Percentiles rank a stretch among this genome's conserved stretches.
Conservation (phyloP, 2,888 invertebrate genomes). For the Calameuta idolon region DNA sequence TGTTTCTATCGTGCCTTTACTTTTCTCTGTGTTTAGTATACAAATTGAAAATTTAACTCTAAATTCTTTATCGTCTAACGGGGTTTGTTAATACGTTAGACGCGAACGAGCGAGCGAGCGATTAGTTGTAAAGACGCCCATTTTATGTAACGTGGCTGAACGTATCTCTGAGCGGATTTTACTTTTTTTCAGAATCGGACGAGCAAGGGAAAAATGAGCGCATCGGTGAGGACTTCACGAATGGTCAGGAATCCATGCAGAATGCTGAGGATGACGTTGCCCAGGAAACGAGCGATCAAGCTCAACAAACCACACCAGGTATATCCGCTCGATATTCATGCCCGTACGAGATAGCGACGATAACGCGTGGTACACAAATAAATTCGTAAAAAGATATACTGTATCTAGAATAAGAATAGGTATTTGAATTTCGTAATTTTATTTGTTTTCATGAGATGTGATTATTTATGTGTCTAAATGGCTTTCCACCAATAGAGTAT, state of each 20-base stretch:
- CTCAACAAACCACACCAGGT: slow-evolving; percentile 58
- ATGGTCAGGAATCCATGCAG: slow-evolving; percentile 13
- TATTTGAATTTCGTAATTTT: background rate
- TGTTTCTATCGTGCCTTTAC: background rate
- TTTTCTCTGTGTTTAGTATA: background rate
- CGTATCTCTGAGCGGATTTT: background rate
- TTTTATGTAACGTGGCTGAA: background rate
- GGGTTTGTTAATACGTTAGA: background rate
- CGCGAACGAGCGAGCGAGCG: background rate
- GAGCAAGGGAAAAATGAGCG: slow-evolving; percentile 16
- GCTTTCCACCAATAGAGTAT: background rate
- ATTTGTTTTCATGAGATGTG: background rate
- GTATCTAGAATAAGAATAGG: background rate
- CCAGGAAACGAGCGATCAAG: slow-evolving; percentile 53
- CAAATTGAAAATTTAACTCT: background rate
- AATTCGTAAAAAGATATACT: background rate
- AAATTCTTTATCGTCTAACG: background rate
- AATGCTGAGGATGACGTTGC: slow-evolving; percentile 37
- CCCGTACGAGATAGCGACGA: background rate
- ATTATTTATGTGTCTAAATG: background rate
- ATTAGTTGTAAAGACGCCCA: background rate
- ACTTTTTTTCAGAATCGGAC: slow-evolving; percentile 20
- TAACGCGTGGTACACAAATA: background rate
- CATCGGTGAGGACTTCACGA: slow-evolving; percentile 8
- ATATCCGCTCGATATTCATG: slow-evolving; percentile 17